Conservation (phyloP, 2,888 invertebrate genomes). For the Hypolimnas misippus region DNA sequence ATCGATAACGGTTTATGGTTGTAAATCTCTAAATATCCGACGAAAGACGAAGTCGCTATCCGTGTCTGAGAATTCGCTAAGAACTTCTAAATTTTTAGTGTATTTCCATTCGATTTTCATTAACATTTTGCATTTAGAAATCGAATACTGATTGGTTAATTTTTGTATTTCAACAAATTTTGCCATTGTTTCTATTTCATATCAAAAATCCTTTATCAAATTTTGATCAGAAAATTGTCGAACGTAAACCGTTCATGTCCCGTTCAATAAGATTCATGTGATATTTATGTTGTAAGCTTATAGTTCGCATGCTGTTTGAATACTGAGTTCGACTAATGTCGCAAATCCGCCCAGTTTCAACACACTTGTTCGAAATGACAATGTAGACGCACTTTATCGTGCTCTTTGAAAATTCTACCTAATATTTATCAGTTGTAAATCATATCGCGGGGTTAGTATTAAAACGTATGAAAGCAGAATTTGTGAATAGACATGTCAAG, state of each 20-base stretch:
- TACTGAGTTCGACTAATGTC: constrained; percentile 28
- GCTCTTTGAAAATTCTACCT: constrained; percentile 22
- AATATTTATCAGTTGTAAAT: constrained; percentile 15
- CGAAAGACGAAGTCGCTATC: neutral
- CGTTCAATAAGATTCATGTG: constrained; percentile 31
- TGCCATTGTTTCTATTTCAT: too few relatives aligned
- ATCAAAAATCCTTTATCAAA: too few relatives aligned
- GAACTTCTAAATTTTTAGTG: neutral
- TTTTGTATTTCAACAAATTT: too few relatives aligned
- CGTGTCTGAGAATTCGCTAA: neutral
- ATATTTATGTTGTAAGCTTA: constrained; percentile 30
- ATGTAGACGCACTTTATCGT: constrained; percentile 32
- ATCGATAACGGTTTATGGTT: neutral
- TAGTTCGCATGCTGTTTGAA: constrained; percentile 28
- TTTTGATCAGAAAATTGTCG: neutral
- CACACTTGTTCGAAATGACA: constrained; percentile 34
- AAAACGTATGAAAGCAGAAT: neutral
- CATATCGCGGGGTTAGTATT: neutral
- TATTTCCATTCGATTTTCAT: neutral
- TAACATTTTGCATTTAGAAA: neutral
- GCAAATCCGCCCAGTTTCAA: constrained; percentile 37
- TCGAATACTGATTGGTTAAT: too few relatives aligned
- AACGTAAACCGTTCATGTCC: constrained; percentile 12
- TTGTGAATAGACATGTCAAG: neutral
- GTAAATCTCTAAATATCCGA: neutral